A percentile compares a stretch with the other conserved stretches of the same genome.
Evolutionary conservation across 2,797 vertebrate species (phyloP).

Genomic region (Hephaestus fuliginosus): DNA sequence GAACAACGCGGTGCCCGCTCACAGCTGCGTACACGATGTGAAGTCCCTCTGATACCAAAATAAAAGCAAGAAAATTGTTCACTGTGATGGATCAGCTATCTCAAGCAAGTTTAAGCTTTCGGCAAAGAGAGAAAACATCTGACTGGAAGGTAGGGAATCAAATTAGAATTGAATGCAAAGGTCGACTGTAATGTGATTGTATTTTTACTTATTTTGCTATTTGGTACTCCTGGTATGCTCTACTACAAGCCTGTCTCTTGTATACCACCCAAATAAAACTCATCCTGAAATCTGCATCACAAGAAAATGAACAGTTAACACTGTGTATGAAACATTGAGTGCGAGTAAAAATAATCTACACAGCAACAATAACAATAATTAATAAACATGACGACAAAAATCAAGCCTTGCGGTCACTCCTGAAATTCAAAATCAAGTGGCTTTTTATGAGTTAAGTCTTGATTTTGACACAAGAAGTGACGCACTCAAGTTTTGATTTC

Average conservation of each 20-base stretch:
- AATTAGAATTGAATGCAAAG: constrained; percentile 19
- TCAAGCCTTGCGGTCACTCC: constrained; percentile 66
- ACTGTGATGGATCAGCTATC: not conserved
- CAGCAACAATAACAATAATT: constrained; percentile 12
- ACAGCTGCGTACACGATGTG: constrained; percentile 1
- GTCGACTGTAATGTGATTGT: not conserved
- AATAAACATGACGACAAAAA: constrained; percentile 58
- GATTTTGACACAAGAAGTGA: constrained; percentile 37
- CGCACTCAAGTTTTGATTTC: constrained; percentile 70
- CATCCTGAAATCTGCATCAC: constrained; percentile 73
- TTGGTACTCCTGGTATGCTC: not conserved
- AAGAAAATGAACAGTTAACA: constrained; percentile 48
- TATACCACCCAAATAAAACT: not conserved
- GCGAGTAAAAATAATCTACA: constrained; percentile 22
- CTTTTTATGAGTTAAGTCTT: constrained; percentile 5
- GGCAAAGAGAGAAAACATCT: not conserved
- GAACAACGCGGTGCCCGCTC: not conserved
- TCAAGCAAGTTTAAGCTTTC: not conserved
- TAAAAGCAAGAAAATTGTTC: not conserved
- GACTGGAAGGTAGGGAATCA: not conserved
- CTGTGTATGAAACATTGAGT: constrained; percentile 12
- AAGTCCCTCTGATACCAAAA: not conserved
- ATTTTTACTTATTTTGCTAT: not conserved
- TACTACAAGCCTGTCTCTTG: not conserved
- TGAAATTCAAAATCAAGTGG: constrained; percentile 26